Conservation (phyloP, 2,113 vertebrate genomes). For the Jacana jacana region DNA sequence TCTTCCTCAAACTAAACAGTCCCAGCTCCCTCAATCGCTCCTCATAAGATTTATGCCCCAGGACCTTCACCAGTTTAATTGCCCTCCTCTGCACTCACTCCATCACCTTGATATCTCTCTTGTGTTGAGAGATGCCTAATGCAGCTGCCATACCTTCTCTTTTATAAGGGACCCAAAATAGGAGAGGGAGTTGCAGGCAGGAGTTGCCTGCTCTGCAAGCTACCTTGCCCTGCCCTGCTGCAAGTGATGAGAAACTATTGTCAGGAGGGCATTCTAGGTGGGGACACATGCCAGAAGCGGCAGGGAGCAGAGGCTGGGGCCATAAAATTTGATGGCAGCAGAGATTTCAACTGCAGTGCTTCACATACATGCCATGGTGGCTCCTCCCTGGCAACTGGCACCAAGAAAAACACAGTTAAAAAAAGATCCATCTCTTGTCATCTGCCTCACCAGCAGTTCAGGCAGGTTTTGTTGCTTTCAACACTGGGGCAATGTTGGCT, state of each 20-base stretch:
- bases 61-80: too few relatives aligned
- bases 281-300: background rate
- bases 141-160: background rate
- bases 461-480: background rate
- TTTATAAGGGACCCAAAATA: background rate
- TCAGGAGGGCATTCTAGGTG: background rate
- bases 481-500: background rate
- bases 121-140: too few relatives aligned
- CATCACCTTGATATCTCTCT: too few relatives aligned
- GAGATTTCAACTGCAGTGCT: background rate
- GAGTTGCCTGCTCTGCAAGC: background rate
- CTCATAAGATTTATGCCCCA: too few relatives aligned
- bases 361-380: background rate
- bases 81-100: too few relatives aligned
- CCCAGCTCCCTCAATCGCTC: too few relatives aligned
- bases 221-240: background rate
- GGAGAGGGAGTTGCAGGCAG: background rate
- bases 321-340: background rate
- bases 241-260: accelerated
- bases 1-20: too few relatives aligned
- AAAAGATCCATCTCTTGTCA: background rate
- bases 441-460: background rate
- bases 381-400: slow-evolving; percentile 1
- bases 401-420: background rate
- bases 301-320: background rate